Base-by-base conservation (phyloP, 2,797 vertebrate genomes). In the Myotis findleyi region DNA sequence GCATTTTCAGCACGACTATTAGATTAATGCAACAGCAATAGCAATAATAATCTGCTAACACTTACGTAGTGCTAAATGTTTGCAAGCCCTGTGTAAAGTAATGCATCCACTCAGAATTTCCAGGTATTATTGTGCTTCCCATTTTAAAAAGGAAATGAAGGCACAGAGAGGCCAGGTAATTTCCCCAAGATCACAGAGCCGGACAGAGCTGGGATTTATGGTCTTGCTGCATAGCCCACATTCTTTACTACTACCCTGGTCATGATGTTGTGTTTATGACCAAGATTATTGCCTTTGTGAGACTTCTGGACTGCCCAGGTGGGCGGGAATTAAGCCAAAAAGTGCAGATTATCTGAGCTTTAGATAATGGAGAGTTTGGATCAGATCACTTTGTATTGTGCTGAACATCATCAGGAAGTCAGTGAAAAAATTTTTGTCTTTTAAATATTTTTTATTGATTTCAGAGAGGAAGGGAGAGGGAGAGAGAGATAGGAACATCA, bases 141-240 rank as follows among this genome's bases (percentile, higher is more conserved):
- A 25, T 89, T 79, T 76, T 64, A 41, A 59, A 82, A 18, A 62
- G 49, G 73, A 82, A 44, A 86, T 30, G 27, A 41, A 80, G 53
- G 79, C 83, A 38, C 75, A 83, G 93, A 86, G 83, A 88, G 8
- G 53, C 57, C 41, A 23, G 25, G 89, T 94, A 41, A 80, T 47
- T 88, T 87, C 68, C 51, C 44, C 38, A 82, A 69, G 87, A 21
- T 64, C 36, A 82, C 83, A 82, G 83, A 86, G 75, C 81, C 27
- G 21, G 55, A 51, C 1, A 17, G 66, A 88, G 36, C 38, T 81
- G 85, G 33, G 64, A 16, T 36, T 77, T 12, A 59, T 18, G 18
- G 49, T 33, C 20, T 73, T 69, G 30, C 7, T 13, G 23, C 49
- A 14, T 49, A 88, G 57, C 18, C 47, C 33, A 4, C 2, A 4